Conservation (phyloP, 1,140 invertebrate genomes). For the Drosophila littoralis region DNA sequence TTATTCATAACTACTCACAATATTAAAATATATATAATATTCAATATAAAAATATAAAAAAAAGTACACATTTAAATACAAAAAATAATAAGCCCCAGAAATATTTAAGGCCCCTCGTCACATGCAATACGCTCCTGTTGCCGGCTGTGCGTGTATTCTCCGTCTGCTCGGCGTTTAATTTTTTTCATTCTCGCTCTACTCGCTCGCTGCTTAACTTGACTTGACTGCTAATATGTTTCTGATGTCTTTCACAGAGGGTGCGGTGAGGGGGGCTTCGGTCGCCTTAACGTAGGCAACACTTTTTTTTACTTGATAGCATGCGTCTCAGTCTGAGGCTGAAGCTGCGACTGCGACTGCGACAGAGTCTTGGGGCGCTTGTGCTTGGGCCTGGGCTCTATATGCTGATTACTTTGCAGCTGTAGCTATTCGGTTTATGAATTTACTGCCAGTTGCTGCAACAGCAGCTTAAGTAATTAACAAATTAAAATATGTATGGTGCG, state of each 20-base stretch:
- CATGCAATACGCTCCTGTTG: conserved; percentile 41
- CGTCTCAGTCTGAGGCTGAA: conserved; percentile 11
- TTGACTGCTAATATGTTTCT: conserved; percentile 74
- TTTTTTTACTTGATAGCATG: conserved; percentile 41
- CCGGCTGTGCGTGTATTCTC: conserved; percentile 34
- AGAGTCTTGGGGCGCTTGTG: neutral
- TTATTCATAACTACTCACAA: no score
- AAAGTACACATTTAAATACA: neutral
- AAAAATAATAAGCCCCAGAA: neutral
- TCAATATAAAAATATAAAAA: neutral
- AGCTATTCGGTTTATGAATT: conserved; percentile 65
- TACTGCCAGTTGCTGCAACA: conserved; percentile 42
- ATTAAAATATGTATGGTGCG: conserved; percentile 68
- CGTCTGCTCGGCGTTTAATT: conserved; percentile 17
- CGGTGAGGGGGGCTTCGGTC: conserved; percentile 6
- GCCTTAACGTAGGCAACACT: conserved; percentile 42
- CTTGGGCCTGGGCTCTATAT: conserved; percentile 41
- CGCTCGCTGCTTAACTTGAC: conserved; percentile 40
- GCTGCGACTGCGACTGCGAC: neutral
- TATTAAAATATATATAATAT: neutral
- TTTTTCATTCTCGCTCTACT: conserved; percentile 1
- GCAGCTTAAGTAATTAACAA: conserved; percentile 79
- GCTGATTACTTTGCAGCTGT: conserved; percentile 66
- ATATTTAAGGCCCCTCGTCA: neutral
- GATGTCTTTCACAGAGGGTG: conserved; percentile 53